These are phyloP conservation scores for Halocynthia aurantium DNA, from an alignment of 23 tunicate species.

Conservation along the genomic window DNA sequence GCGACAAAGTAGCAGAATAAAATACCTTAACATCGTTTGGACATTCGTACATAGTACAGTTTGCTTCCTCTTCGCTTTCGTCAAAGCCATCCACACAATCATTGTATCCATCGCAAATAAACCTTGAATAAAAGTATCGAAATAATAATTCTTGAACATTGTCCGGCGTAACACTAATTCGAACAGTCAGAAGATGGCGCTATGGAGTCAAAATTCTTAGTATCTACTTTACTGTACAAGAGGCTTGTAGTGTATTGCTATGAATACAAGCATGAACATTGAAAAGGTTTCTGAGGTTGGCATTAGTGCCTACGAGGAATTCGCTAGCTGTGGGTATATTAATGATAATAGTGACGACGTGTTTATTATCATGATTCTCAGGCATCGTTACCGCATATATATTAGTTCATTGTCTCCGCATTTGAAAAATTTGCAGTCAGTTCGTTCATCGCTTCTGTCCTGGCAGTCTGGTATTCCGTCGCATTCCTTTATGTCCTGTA, in stretches of 20 bases:
- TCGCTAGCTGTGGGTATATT: no score
- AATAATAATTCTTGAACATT: no score
- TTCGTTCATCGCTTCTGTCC: constrained; percentile 11
- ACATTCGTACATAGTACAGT: constrained; percentile 11
- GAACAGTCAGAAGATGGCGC: no score
- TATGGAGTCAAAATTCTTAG: no score
- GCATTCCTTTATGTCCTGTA: constrained; percentile 5
- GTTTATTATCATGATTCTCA: neutral
- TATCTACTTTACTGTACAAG: no score
- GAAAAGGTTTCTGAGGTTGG: no score
- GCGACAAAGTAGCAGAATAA: no score
- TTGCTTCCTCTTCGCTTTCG: constrained; percentile 7
- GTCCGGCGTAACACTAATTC: no score
- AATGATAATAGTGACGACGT: no score
- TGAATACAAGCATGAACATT: no score
- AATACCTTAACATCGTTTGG: constrained; percentile 4
- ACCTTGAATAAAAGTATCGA: neutral
- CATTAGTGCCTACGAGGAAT: no score
- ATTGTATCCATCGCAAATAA: constrained; percentile 15
- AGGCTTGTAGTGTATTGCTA: no score
- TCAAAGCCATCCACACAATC: constrained; percentile 20
- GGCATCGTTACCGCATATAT: neutral
- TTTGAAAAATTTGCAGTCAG: neutral
- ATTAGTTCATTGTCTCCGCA: constrained; percentile 1
- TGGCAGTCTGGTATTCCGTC: constrained; percentile 10